phyloP scores from a whole-genome alignment of 2,113 vertebrate species.

The Thinocorus orbignyianus region DNA sequence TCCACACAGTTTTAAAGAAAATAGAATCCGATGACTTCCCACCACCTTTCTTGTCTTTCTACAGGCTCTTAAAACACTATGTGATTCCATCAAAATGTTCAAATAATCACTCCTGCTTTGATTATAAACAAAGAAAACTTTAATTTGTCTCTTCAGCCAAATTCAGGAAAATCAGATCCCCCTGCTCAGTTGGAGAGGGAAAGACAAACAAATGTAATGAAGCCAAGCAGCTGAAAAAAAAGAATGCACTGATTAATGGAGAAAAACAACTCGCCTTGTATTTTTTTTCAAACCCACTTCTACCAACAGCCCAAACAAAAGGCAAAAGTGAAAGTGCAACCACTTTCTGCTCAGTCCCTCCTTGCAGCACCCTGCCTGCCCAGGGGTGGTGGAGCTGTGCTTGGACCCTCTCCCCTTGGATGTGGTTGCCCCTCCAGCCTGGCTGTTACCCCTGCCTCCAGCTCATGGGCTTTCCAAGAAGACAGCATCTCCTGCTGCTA shows the following conservation, averaged over 20 bases:
- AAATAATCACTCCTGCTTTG: constrained; percentile 61
- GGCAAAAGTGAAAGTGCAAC: constrained; percentile 58
- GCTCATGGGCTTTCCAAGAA: not conserved
- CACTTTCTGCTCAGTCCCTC: not conserved
- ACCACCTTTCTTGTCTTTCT: constrained; percentile 48
- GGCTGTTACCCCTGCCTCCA: not conserved
- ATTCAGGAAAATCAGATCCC: constrained; percentile 62
- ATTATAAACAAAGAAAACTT: constrained; percentile 69
- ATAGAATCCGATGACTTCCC: constrained; percentile 29
- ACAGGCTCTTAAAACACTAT: constrained; percentile 22
- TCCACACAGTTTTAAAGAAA: constrained; percentile 6
- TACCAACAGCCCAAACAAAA: not conserved
- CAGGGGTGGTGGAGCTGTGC: fast-evolving
- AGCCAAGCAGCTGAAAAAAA: constrained; percentile 27
- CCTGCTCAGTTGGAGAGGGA: constrained; percentile 50
- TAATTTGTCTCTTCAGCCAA: constrained; percentile 54
- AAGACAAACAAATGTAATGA: constrained; percentile 63
- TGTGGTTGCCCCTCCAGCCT: not conserved
- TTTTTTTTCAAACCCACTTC: not conserved
- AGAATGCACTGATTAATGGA: constrained; percentile 24
- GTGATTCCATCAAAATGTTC: constrained; percentile 44
- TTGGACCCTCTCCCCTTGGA: not conserved
- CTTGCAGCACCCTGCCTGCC: not conserved
- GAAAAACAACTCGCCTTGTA: not conserved
- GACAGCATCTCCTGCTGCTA: not conserved